Conservation (phyloP, 2,888 invertebrate genomes). For the Pheosia gnoma region DNA sequence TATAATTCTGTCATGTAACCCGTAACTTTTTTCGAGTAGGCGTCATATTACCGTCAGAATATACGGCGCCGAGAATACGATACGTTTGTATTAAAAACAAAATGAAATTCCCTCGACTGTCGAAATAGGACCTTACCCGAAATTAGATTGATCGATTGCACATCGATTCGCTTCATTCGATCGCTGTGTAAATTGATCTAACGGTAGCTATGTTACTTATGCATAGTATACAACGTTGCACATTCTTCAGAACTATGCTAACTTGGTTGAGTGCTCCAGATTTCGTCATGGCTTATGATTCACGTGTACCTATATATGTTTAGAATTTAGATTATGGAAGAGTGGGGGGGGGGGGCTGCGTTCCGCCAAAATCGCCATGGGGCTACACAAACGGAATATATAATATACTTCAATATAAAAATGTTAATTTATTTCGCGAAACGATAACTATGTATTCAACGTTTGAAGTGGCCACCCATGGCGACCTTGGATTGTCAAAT, state of each 20-base stretch:
- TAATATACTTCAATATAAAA: conserved; percentile 9
- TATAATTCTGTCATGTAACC: no score
- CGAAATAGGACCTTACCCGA: conserved; percentile 26
- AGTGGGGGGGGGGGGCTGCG: no score
- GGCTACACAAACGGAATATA: conserved; percentile 1
- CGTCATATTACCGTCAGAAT: neutral
- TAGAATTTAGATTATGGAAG: no score
- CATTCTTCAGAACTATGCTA: conserved; percentile 16
- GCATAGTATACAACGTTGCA: conserved; percentile 15
- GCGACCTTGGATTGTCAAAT: conserved; percentile 12
- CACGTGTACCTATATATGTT: neutral
- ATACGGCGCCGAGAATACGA: neutral
- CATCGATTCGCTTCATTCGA: conserved; percentile 9
- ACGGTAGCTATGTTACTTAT: conserved; percentile 6
- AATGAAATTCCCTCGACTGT: conserved; percentile 4
- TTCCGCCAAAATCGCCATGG: neutral
- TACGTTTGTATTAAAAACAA: conserved; percentile 4
- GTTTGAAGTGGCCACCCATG: conserved; percentile 4
- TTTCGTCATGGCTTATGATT: conserved; percentile 1
- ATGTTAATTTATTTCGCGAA: conserved; percentile 11
- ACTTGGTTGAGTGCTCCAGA: conserved; percentile 5
- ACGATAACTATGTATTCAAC: conserved; percentile 1
- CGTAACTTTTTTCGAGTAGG: neutral
- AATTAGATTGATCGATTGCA: conserved; percentile 32
- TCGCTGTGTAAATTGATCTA: conserved; percentile 38